Conservation (phyloP, 1,140 invertebrate species). For the Andrena cerasifolii region DNA sequence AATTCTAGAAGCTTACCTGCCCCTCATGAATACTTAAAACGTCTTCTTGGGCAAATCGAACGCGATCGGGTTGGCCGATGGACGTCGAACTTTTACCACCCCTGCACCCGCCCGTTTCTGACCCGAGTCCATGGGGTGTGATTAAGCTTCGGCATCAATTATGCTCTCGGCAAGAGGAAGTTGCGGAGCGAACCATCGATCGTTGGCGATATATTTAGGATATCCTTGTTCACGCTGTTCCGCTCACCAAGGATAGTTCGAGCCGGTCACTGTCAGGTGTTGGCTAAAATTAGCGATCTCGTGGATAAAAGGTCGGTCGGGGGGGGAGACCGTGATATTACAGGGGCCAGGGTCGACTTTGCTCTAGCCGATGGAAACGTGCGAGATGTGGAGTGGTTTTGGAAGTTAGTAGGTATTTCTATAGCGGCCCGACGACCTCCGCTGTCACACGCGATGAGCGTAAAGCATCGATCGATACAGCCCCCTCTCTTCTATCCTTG, state of each 20-base stretch:
- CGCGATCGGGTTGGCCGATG: conserved; percentile 17
- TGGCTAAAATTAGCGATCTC: conserved; percentile 30
- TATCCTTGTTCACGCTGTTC: conserved; percentile 8
- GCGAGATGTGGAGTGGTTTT: neutral
- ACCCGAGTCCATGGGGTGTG: too few relatives aligned
- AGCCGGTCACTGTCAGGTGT: neutral
- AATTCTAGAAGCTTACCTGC: neutral
- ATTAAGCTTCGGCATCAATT: neutral
- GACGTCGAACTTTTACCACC: neutral
- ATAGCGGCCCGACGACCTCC: conserved; percentile 24
- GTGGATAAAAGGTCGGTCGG: neutral
- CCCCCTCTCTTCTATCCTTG: neutral
- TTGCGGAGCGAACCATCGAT: neutral
- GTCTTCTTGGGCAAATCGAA: neutral
- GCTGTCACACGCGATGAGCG: conserved; percentile 39
- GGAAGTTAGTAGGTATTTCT: neutral
- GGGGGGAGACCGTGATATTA: neutral
- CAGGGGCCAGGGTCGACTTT: neutral
- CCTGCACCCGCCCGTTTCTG: too few relatives aligned
- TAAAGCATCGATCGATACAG: conserved; percentile 47
- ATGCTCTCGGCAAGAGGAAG: neutral
- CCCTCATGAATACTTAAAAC: conserved; percentile 9
- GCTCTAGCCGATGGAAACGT: neutral
- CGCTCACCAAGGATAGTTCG: neutral
- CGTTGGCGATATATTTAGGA: conserved; percentile 16